Conservation (phyloP, 2,888 invertebrate species). For the Thecophora atra region DNA sequence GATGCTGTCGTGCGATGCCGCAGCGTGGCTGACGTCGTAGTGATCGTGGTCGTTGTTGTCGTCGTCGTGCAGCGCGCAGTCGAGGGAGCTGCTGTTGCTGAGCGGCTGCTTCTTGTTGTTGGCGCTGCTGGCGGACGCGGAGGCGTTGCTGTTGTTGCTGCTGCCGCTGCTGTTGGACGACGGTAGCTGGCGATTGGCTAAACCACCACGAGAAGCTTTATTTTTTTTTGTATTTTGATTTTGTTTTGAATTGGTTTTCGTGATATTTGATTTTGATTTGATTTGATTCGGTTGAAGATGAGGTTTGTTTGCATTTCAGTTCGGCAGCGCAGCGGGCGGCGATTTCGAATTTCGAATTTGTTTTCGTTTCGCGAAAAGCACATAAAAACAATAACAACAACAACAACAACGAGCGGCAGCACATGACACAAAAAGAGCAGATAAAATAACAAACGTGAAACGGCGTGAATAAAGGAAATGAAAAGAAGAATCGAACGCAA, state of each 20-base stretch:
- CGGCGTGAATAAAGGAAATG: slow-evolving; percentile 1
- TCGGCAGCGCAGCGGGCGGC: slow-evolving; percentile 26
- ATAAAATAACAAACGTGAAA: slow-evolving; percentile 11
- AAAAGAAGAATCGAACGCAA: slow-evolving; percentile 22
- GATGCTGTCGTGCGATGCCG: slow-evolving; percentile 71
- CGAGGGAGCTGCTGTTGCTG: slow-evolving; percentile 53
- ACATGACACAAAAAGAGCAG: slow-evolving; percentile 42
- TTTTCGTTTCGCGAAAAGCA: slow-evolving; percentile 40
- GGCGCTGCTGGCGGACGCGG: slow-evolving; percentile 68
- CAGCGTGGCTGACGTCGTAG: slow-evolving; percentile 36
- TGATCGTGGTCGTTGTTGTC: slow-evolving; percentile 69
- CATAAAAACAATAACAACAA: slow-evolving; percentile 42
- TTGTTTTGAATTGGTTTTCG: slow-evolving; percentile 38
- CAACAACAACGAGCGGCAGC: slow-evolving; percentile 46
- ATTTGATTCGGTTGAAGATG: slow-evolving; percentile 12
- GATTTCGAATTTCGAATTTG: slow-evolving; percentile 16
- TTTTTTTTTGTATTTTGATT: slow-evolving; percentile 42
- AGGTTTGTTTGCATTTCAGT: too few relatives aligned
- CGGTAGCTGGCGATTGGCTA: slow-evolving; percentile 78
- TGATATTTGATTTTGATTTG: slow-evolving; percentile 1
- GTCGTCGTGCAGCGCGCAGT: slow-evolving; percentile 56
- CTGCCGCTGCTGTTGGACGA: slow-evolving; percentile 54
- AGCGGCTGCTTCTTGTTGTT: slow-evolving; percentile 38
- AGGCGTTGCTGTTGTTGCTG: slow-evolving; percentile 43
- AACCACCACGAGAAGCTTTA: slow-evolving; percentile 76